Evolutionary conservation across 1,140 invertebrate genomes (phyloP), one percentile per base, ranked within the genome.

Genomic region (Littorina saxatilis): DNA sequence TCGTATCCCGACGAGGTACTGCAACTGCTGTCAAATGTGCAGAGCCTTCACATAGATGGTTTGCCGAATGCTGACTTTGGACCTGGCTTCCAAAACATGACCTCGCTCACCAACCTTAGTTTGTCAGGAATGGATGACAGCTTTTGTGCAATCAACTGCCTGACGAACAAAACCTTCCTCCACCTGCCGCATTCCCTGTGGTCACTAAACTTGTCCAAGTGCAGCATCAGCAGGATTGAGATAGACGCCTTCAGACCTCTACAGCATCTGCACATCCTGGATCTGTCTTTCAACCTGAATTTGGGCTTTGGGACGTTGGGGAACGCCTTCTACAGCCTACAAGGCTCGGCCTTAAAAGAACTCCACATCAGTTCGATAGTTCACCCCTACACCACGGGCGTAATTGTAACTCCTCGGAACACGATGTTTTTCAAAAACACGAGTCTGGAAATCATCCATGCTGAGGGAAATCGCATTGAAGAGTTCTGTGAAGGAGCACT

Each of bases 161-260:
- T 66, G 17, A 27, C 13, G 11, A 79, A 79, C n/a, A 17, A 27
- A 23, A 77, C 52, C 11, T 77, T 77, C 23, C 20, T 23, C 1
- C 4, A 74, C 37, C 27, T 76, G 9, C 47, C 82, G 20, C 7
- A 17, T 2, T 47, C 52, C 37, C 32, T 87, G 23, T 52, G 17
- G 35, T 39, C n/a, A 7, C 50, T 87, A 5, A 80, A 87, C 50
- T 23, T 87, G 20, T 82, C 84, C 17, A 9, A 13, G 23, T 82
- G 77, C 58, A 39, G 75, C 58, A 72, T 84, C 29, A 7, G 32
- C 74, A 78, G 35, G 55, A 82, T 81, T 23, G 43, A 61, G 29
- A 39, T 29, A 23, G 63, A 80, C 0, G 73, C 73, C 23, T 83
- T 79, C 73, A 37, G 40, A 58, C 35, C 39, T 43, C 61, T 82